Evolutionary conservation across 2,113 vertebrate species (phyloP).

Genomic region (Ornithorhynchus anatinus): DNA sequence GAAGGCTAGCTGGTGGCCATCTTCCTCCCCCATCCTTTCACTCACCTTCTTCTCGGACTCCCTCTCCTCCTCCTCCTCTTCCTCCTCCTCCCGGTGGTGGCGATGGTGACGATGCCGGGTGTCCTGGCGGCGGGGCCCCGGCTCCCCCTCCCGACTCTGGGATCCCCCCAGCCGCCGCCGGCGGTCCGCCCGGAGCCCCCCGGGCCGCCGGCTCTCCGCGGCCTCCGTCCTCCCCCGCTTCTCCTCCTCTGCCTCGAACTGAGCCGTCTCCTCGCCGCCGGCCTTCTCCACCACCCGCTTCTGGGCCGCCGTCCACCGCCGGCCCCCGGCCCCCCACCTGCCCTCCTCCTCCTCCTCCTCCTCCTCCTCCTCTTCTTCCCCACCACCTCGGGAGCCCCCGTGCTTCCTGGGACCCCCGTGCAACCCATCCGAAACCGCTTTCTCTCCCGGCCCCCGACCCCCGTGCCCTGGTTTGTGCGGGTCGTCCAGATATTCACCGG

Average conservation of each 20-base stretch:
- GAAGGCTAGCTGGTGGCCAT: background rate
- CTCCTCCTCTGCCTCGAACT: conserved; percentile 73
- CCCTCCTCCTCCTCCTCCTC: background rate
- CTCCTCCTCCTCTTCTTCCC: conserved; percentile 1
- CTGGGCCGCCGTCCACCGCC: conserved; percentile 7
- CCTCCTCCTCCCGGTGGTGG: conserved; percentile 8
- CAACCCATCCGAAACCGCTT: no score
- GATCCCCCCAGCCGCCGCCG: background rate
- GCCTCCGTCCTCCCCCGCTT: conserved; percentile 33
- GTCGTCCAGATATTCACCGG: background rate
- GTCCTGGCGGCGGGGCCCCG: background rate
- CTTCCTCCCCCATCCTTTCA: conserved; percentile 30
- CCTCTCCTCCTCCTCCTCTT: conserved; percentile 47
- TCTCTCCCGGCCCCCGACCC: background rate
- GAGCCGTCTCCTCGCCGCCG: conserved; percentile 75
- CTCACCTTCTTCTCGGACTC: conserved; percentile 58
- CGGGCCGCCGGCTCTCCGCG: background rate
- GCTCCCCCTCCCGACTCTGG: background rate
- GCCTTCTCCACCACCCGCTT: conserved; percentile 80
- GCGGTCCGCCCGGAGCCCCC: background rate
- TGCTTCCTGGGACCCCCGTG: background rate
- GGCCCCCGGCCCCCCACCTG: background rate
- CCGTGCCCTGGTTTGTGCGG: background rate
- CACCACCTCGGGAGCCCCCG: background rate
- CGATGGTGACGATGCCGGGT: background rate